A percentile compares a stretch with the other conserved stretches of the same genome.
Evolutionary conservation across 2,797 vertebrate genomes (phyloP).

Genomic region (Calcarius lapponicus): DNA sequence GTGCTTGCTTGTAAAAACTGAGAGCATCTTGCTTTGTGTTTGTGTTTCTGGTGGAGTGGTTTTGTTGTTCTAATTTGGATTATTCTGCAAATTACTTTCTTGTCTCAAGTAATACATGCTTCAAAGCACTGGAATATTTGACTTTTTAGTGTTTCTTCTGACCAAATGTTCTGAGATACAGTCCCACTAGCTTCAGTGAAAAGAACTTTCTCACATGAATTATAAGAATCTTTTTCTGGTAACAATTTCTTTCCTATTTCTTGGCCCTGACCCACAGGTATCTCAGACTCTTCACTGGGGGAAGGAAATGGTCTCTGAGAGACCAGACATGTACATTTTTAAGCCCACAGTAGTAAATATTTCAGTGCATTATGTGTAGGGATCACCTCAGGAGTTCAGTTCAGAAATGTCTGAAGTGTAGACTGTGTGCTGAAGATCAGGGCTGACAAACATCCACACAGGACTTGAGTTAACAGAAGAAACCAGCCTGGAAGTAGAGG

Average conservation of each 20-base stretch:
- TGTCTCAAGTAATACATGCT: background rate
- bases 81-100: background rate
- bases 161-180: background rate
- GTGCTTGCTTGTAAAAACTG: background rate
- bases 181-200: background rate
- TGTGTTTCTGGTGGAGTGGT: background rate
- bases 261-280: background rate
- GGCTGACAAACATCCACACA: background rate
- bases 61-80: background rate
- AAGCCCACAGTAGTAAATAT: background rate
- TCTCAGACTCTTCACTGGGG: background rate
- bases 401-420: background rate
- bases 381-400: background rate
- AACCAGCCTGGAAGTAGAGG: background rate
- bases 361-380: background rate
- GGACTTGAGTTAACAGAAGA: background rate
- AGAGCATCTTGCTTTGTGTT: background rate
- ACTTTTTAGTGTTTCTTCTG: background rate
- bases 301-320: background rate
- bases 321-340: background rate
- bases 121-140: background rate
- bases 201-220: background rate
- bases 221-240: background rate
- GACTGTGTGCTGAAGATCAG: background rate
- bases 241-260: background rate